Evolutionary conservation across 2,888 invertebrate species (phyloP).

Genomic region (Nemotelus nigrinus): DNA sequence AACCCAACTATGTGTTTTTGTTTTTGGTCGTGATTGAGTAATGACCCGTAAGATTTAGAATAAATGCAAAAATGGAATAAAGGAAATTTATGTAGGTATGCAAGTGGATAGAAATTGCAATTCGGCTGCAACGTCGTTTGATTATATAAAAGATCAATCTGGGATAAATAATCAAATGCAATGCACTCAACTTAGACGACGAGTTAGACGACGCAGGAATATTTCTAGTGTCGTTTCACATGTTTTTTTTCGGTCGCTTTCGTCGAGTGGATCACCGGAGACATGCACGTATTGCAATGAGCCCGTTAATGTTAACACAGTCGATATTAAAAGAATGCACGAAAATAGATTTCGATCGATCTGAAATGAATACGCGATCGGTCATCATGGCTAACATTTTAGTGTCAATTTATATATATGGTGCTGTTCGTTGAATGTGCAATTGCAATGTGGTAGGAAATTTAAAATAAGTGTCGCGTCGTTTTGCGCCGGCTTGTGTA

Average conservation of each 20-base stretch:
- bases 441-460: conserved; percentile 49
- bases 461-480: conserved; percentile 32
- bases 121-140: conserved; percentile 14
- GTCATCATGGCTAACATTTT: conserved; percentile 50
- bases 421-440: conserved; percentile 45
- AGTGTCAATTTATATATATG: conserved; percentile 50
- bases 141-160: conserved; percentile 34
- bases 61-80: conserved; percentile 30
- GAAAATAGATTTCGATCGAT: conserved; percentile 49
- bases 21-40: conserved; percentile 36
- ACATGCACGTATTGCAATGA: too few relatives aligned
- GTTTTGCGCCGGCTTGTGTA: neutral
- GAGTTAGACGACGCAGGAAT: neutral
- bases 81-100: conserved; percentile 28
- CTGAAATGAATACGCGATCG: conserved; percentile 46
- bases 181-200: neutral
- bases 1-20: conserved; percentile 17
- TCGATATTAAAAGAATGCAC: conserved; percentile 44
- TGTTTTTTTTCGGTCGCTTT: too few relatives aligned
- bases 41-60: conserved; percentile 31
- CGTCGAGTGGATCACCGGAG: too few relatives aligned
- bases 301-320: neutral
- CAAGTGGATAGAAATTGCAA: neutral
- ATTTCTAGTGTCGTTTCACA: neutral
- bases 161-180: conserved; percentile 31